Evolutionary conservation across 2,797 vertebrate genomes (phyloP).

Genomic region (Chrysocyon brachyurus): DNA sequence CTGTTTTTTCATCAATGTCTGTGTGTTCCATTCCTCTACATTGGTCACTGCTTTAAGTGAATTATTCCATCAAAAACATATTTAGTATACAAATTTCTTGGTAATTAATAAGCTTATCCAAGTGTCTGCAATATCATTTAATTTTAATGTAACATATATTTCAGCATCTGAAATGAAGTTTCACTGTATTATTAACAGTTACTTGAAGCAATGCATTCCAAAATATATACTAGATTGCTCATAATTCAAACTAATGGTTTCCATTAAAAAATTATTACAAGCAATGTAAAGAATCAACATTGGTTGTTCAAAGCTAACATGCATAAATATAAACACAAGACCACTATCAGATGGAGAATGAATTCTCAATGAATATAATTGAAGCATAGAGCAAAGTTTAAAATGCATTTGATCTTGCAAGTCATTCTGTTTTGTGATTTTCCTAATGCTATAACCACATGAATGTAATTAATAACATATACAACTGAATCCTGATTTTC

Average conservation of each 20-base stretch:
- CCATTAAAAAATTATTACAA: constrained; percentile 60
- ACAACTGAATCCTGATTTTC: not conserved
- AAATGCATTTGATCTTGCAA: constrained; percentile 7
- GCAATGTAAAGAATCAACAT: constrained; percentile 47
- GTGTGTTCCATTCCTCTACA: not conserved
- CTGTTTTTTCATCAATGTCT: not conserved
- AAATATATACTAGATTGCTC: constrained; percentile 26
- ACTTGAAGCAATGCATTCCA: constrained; percentile 26
- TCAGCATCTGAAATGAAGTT: constrained; percentile 21
- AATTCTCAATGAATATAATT: not conserved
- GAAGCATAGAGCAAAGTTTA: not conserved
- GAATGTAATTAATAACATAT: not conserved
- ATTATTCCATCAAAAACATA: not conserved
- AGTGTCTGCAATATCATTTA: not conserved
- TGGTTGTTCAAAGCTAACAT: constrained; percentile 4
- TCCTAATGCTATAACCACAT: not conserved
- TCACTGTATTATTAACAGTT: not conserved
- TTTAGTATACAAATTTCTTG: not conserved
- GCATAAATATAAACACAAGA: not conserved
- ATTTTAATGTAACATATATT: not conserved
- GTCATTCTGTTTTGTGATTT: not conserved
- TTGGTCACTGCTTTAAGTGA: not conserved
- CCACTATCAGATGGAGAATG: not conserved
- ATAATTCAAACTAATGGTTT: constrained; percentile 62
- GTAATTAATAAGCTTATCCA: not conserved